phyloP scores from a whole-genome alignment of 1,140 invertebrate species.

The Brachionus rubens region DNA sequence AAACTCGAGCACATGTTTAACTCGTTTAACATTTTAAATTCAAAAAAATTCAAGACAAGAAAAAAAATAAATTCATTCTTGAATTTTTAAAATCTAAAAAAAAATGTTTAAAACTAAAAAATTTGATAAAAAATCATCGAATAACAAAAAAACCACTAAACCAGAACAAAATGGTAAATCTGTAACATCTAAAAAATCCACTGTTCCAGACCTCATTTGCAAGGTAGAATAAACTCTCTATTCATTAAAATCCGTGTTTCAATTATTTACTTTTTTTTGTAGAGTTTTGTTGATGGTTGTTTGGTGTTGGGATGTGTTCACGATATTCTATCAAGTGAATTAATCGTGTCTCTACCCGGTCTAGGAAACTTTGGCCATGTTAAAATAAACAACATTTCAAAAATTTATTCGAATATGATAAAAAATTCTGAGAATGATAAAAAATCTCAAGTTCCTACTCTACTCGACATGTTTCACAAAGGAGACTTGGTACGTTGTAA shows the following conservation, averaged over 20 bases:
- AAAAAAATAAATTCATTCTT: too few relatives aligned
- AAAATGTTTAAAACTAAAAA: slow-evolving; percentile 23
- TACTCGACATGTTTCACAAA: slow-evolving; percentile 33
- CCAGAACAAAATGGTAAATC: not conserved
- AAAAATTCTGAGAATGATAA: slow-evolving; percentile 9
- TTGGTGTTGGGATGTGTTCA: slow-evolving; percentile 33
- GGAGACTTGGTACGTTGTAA: slow-evolving; percentile 38
- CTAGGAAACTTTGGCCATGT: slow-evolving; percentile 34
- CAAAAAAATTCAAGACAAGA: too few relatives aligned
- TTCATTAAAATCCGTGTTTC: not conserved
- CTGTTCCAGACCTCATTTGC: slow-evolving; percentile 16
- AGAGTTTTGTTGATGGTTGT: slow-evolving; percentile 44
- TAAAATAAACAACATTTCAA: slow-evolving; percentile 34
- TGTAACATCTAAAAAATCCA: not conserved
- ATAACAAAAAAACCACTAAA: not conserved
- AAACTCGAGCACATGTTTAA: too few relatives aligned
- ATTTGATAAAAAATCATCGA: not conserved
- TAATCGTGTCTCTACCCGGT: slow-evolving; percentile 35
- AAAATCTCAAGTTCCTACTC: not conserved
- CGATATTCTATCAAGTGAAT: slow-evolving; percentile 27
- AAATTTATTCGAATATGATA: slow-evolving; percentile 15
- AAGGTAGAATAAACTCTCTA: not conserved
- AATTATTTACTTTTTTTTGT: not conserved
- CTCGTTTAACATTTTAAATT: too few relatives aligned
- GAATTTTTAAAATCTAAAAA: too few relatives aligned